Evolutionary conservation across 2,797 vertebrate species (phyloP).

Genomic region (Alosa sapidissima): DNA sequence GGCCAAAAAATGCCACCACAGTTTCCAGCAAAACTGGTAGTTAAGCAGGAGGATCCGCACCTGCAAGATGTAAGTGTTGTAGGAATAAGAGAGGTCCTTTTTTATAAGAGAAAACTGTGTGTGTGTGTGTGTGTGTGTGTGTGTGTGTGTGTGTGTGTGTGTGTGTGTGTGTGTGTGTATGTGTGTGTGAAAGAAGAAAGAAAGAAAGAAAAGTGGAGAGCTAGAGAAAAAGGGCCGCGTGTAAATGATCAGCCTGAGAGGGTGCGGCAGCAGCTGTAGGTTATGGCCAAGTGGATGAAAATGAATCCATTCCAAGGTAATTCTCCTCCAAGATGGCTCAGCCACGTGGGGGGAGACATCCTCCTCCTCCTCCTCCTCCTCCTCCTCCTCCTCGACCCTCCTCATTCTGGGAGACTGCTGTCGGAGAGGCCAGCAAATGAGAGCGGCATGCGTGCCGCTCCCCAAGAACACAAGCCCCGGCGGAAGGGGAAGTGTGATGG

Average conservation of each 20-base stretch:
- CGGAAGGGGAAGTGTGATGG: neutral
- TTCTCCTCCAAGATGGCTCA: neutral
- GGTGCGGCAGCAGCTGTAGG: neutral
- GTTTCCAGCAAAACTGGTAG: neutral
- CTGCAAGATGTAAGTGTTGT: neutral
- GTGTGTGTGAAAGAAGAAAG: neutral
- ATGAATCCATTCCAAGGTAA: conserved; percentile 18
- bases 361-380: neutral
- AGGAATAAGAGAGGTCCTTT: neutral
- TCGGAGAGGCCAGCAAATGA: neutral
- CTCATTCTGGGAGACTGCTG: neutral
- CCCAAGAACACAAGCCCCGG: neutral
- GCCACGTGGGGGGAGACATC: neutral
- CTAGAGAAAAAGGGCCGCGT: neutral
- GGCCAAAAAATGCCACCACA: neutral
- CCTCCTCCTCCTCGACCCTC: neutral
- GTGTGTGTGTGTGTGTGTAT: neutral
- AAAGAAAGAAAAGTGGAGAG: neutral
- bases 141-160: neutral
- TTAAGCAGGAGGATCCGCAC: neutral
- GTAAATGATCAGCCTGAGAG: neutral
- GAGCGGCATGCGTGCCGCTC: neutral
- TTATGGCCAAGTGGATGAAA: conserved; percentile 6
- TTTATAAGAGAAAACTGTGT: neutral
- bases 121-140: neutral